Evolutionary conservation across 2,113 vertebrate species (phyloP).

Genomic region (Taurulus bubalis): DNA sequence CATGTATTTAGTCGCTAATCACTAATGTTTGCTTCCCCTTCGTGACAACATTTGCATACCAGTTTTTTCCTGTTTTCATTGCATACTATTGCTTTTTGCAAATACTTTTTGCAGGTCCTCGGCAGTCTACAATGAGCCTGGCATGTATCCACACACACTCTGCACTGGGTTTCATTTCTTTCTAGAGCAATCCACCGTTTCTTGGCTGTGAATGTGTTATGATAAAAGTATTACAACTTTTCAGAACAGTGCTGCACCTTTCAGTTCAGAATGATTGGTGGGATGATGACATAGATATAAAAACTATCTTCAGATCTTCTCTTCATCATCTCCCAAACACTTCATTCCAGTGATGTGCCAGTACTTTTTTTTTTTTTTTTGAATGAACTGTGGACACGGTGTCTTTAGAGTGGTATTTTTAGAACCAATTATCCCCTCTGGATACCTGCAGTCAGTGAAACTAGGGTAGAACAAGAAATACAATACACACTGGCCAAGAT

Average conservation of each 20-base stretch:
- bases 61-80: background rate
- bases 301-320: conserved; percentile 46
- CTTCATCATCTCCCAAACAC: conserved; percentile 29
- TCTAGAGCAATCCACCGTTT: conserved; percentile 5
- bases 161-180: conserved; percentile 20
- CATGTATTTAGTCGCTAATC: background rate
- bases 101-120: background rate
- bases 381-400: conserved; percentile 27
- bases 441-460: conserved; percentile 34
- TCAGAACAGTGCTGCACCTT: conserved; percentile 38
- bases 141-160: background rate
- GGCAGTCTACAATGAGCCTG: background rate
- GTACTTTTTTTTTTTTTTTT: background rate
- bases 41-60: background rate
- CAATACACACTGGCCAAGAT: conserved; percentile 30
- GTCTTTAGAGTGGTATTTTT: conserved; percentile 44
- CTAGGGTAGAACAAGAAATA: background rate
- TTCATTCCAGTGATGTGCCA: conserved; percentile 23
- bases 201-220: conserved; percentile 14
- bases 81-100: background rate
- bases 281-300: conserved; percentile 53
- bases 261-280: conserved; percentile 40
- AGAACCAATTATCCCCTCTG: conserved; percentile 38
- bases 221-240: conserved; percentile 51
- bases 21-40: background rate